phyloP scores from a whole-genome alignment of 1,140 invertebrate genomes.

The Drosophila ambigua region DNA sequence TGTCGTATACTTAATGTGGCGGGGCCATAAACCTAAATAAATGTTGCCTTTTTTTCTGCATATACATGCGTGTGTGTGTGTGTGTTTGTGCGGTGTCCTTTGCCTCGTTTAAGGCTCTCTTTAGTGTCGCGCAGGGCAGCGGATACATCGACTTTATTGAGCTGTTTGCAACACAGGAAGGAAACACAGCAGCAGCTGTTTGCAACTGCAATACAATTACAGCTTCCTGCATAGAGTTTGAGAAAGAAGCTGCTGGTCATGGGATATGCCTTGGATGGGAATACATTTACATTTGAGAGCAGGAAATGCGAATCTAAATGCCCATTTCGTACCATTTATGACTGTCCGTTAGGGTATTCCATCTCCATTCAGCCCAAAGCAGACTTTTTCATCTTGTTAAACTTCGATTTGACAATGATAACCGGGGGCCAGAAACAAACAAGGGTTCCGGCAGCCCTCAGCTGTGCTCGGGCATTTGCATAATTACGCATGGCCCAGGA shows the following conservation, averaged over 20 bases:
- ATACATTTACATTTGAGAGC: no score
- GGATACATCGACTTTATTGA: conserved; percentile 40
- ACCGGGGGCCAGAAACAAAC: conserved; percentile 37
- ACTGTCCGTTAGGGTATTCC: conserved; percentile 14
- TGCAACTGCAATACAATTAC: no score
- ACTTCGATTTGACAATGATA: conserved; percentile 70
- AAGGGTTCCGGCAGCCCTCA: conserved; percentile 37
- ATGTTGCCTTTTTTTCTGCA: conserved; percentile 25
- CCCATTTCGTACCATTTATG: no score
- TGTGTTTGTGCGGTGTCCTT: not conserved
- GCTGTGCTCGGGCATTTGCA: conserved; percentile 62
- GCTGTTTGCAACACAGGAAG: conserved; percentile 12
- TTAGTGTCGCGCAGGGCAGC: not conserved
- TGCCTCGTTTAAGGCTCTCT: conserved; percentile 10
- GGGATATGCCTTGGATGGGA: no score
- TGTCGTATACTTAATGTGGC: conserved; percentile 46
- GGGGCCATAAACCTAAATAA: conserved; percentile 52
- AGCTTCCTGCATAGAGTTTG: no score
- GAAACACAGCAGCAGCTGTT: no score
- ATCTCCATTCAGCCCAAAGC: not conserved
- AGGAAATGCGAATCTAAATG: no score
- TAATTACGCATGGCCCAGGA: conserved; percentile 53
- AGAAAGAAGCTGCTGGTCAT: no score
- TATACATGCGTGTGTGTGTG: conserved; percentile 1
- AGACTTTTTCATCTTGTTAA: conserved; percentile 32